Conservation (phyloP, 2,113 vertebrate species). For the Salvelinus sp. region DNA sequence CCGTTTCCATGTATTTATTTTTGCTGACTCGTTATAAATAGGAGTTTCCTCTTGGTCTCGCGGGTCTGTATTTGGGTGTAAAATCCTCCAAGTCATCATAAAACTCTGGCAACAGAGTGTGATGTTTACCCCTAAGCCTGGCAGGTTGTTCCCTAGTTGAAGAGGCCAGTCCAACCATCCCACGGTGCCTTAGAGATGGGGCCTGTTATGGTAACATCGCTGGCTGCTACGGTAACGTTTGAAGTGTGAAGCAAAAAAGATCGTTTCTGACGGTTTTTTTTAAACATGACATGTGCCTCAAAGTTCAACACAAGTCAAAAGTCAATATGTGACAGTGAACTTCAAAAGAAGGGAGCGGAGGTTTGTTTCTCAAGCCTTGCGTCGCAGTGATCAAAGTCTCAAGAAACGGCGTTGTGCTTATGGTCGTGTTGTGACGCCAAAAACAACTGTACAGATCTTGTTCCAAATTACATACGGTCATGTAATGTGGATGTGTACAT, state of each 20-base stretch:
- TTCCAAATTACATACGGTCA: not conserved
- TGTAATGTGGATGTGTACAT: not conserved
- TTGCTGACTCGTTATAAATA: conserved; percentile 1
- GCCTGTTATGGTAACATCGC: conserved; percentile 71
- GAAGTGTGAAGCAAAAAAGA: conserved; percentile 55
- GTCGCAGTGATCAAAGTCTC: not conserved
- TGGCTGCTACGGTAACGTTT: conserved; percentile 63
- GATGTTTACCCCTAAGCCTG: conserved; percentile 60
- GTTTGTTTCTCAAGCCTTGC: conserved; percentile 37
- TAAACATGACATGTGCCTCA: conserved; percentile 60
- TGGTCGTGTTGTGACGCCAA: not conserved
- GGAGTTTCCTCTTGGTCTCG: not conserved
- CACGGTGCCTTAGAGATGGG: conserved; percentile 48
- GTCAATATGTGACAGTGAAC: conserved; percentile 26
- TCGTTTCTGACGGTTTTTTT: conserved; percentile 45
- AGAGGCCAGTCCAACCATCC: conserved; percentile 7
- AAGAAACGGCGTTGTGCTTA: too few species aligned
- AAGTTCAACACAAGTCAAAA: conserved; percentile 55
- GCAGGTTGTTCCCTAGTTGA: conserved; percentile 17
- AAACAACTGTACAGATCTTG: too few species aligned
- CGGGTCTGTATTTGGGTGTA: conserved; percentile 35
- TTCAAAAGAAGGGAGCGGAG: conserved; percentile 35
- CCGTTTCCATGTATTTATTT: not conserved
- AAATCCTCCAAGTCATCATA: conserved; percentile 42
- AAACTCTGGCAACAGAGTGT: conserved; percentile 52